These are phyloP conservation scores for human (Homo sapiens) DNA, from an alignment of 2,113 vertebrate genomes.

Conservation along the genomic window GRCh38 chr16:62939501-62940000, in stretches of 20 bases:
- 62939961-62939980: conserved; percentile 48
- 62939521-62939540: conserved; percentile 74
- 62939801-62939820: conserved; percentile 70
- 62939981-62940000: conserved; percentile 4
- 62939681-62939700: conserved; percentile 51
- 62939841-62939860: conserved; percentile 66
- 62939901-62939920: conserved; percentile 61
- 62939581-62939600: conserved; percentile 43
- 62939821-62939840: conserved; percentile 68
- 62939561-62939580: conserved; percentile 58
- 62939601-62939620: conserved; percentile 54
- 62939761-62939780: conserved; percentile 54
- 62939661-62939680: conserved; percentile 68
- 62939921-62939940: conserved; percentile 61
- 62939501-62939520: conserved; percentile 60
- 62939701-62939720: conserved; percentile 9
- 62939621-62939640: conserved; percentile 54
- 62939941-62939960: neutral
- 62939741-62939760: neutral
- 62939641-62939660: conserved; percentile 52
- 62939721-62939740: conserved; percentile 58
- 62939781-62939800: conserved; percentile 49
- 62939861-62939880: conserved; percentile 67
- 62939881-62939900: conserved; percentile 62
- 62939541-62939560: conserved; percentile 59